Percentiles rank a stretch among this genome's conserved stretches.
phyloP scores from a whole-genome alignment of 1,140 invertebrate genomes.

The Zaprionus vittiger region DNA sequence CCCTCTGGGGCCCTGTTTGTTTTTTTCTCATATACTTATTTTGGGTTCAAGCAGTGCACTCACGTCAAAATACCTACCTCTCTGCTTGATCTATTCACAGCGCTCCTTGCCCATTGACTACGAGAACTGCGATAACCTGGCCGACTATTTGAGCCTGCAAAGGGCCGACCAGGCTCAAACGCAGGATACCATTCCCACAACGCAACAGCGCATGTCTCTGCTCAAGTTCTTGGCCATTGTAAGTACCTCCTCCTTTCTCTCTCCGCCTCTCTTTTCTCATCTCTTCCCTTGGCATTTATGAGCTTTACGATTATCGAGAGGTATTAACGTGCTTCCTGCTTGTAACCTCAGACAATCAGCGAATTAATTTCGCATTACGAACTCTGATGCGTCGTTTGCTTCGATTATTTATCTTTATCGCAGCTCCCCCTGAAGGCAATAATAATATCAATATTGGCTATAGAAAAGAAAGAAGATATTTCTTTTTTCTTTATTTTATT shows the following conservation, averaged over 20 bases:
- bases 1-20: neutral
- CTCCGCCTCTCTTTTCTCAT: neutral
- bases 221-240: constrained; percentile 88
- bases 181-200: constrained; percentile 47
- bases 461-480: constrained; percentile 12
- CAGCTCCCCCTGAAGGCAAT: constrained; percentile 31
- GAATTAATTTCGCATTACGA: constrained; percentile 71
- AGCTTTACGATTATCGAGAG: constrained; percentile 33
- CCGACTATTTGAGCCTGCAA: constrained; percentile 75
- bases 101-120: constrained; percentile 60
- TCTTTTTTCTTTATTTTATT: constrained; percentile 14
- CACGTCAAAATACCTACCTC: constrained; percentile 14
- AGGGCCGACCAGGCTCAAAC: constrained; percentile 60
- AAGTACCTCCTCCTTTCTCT: constrained; percentile 78
- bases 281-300: constrained; percentile 13
- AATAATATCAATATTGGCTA: constrained; percentile 12
- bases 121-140: constrained; percentile 77
- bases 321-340: constrained; percentile 59
- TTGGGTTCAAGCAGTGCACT: constrained; percentile 31
- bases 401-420: constrained; percentile 67
- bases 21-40: neutral
- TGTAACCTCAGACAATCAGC: constrained; percentile 65
- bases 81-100: constrained; percentile 51
- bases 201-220: constrained; percentile 85
- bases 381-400: constrained; percentile 32